Base-by-base conservation (phyloP, 2,888 invertebrate species). In the Pegoplata infirma region DNA sequence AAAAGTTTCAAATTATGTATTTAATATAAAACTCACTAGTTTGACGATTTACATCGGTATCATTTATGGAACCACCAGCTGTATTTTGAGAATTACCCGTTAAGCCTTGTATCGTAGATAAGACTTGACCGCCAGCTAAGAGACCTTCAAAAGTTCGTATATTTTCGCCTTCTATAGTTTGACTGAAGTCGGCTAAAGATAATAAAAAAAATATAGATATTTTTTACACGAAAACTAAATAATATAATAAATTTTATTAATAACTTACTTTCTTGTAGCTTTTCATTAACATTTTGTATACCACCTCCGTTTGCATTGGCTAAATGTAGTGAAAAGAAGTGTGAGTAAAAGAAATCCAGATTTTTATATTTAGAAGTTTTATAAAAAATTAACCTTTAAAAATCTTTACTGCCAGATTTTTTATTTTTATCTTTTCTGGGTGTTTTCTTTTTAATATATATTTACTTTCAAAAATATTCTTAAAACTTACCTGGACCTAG, bases 191-290 rank as follows among this genome's bases (percentile, higher is more conserved):
- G n/a, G 49, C 69, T 69, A 10, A 23, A 0, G 25, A 23, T 16
- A 21, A 6, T 21, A 28, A n/a, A n/a, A n/a, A n/a, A n/a, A n/a
- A n/a, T n/a, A n/a, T n/a, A n/a, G n/a, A n/a, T n/a, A 23, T 25
- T 47, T 17, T 21, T 1, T 12, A 59, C 1, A 14, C 10, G 10
- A 10, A 2, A 59, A 40, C 21, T 32, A 47, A 25, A 19, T 25
- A 17, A 21, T n/a, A n/a, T n/a, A n/a, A n/a, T 1, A 10, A 51
- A 53, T 23, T 10, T 8, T 14, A 44, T 47, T 47, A 10, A 7
- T 17, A 5, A 58, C 44, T 59, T 61, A 71, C 69, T 44, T 10
- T 59, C 51, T 46, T 71, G 69, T 14, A 12, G 1, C 19, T 71
- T 71, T 5, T 1, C 59, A 10, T 10, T 44, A 2, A 46, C 6